Evolutionary conservation across 2,797 vertebrate genomes (phyloP), one percentile per base, ranked within the genome.

Genomic region (Perdix hodgsoniae): DNA sequence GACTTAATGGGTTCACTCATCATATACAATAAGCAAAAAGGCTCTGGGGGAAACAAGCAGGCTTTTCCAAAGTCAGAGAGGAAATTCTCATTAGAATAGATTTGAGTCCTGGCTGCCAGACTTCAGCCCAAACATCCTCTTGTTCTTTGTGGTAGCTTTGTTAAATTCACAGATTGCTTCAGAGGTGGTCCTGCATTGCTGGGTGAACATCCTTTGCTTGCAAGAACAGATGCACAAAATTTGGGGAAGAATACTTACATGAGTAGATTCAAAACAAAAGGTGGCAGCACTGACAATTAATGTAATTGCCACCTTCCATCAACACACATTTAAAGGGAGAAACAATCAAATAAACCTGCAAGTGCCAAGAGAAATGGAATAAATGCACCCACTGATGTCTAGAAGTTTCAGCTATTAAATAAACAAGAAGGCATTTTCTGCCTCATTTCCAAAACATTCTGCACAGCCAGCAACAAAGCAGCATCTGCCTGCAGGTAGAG

Each of bases 321-420:
- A 86, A n/a, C 45, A 35, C 67, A 83, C 26, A 50, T 1, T 5
- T 61, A 72, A 86, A 92, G 29, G 54, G 65, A 91, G 44, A 23
- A 84, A 65, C 69, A 88, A 95, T 86, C 78, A 24, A 92, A 82
- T 74, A 67, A 85, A 76, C 37, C 84, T 11, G 7, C 19, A 7
- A 33, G 14, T 10, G 27, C 71, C 79, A 76, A 93, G 65, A 95
- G 78, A 74, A 86, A 95, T 16, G 88, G 64, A 79, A 93, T 52
- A 95, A 94, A 84, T 18, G 4, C 16, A 73, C 63, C 54, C 80
- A 66, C 47, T 81, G 81, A 76, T 85, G 76, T 56, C 79, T 92
- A 87, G 93, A 91, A 10, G 18, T 73, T 88, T 78, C 82, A 91
- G 92, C 86, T 92, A 92, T 83, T 89, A 93, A 94, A 79, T 23